Evolutionary conservation across 2,113 vertebrate species (phyloP).

Genomic region (Uropsilus gracilis): DNA sequence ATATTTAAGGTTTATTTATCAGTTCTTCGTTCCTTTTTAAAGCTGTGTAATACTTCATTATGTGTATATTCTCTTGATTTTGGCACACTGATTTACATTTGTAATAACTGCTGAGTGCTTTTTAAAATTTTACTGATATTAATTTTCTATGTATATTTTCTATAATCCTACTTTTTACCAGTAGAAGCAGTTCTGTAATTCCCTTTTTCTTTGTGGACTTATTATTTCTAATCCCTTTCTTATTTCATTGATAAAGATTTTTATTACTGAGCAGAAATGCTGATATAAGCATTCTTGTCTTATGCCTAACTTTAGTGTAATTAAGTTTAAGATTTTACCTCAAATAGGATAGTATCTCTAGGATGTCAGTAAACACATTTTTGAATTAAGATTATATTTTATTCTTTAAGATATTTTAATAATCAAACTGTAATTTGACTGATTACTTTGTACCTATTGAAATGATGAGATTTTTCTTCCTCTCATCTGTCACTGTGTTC

Average conservation of each 20-base stretch:
- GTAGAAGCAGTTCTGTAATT: background rate
- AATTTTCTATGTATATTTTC: constrained; percentile 11
- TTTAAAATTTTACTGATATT: background rate
- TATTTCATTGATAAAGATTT: background rate
- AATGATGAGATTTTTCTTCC: background rate
- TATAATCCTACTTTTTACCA: background rate
- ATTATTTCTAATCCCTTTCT: background rate
- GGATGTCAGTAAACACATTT: background rate
- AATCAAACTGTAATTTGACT: background rate
- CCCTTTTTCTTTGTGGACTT: background rate
- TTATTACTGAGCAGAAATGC: background rate
- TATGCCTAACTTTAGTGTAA: background rate
- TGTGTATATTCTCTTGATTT: background rate
- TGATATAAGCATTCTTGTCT: background rate
- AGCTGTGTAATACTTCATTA: background rate
- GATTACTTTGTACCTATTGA: background rate
- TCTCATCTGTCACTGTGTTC: background rate
- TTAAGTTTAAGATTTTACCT: constrained; percentile 9
- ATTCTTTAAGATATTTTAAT: background rate
- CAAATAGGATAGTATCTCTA: background rate
- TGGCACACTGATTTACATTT: background rate
- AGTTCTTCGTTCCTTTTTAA: background rate
- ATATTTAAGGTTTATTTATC: background rate
- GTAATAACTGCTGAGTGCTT: background rate
- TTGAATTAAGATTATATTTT: background rate